Conservation (phyloP, 2,797 vertebrate species). For the Allochrocebus solatus region DNA sequence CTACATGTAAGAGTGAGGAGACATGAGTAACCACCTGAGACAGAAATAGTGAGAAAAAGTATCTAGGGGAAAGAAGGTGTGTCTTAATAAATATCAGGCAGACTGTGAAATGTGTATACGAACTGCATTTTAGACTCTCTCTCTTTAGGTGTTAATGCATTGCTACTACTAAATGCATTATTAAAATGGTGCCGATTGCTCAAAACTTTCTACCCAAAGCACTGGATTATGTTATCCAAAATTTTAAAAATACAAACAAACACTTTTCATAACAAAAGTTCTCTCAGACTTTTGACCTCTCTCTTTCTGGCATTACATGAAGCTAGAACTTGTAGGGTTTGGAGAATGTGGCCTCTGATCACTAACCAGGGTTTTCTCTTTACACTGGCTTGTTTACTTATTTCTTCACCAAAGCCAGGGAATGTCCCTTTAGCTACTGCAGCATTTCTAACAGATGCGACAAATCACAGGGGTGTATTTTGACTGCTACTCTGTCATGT, state of each 20-base stretch:
- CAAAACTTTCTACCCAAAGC: constrained; percentile 3
- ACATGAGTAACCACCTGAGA: not conserved
- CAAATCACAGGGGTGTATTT: constrained; percentile 63
- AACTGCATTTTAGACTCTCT: not conserved
- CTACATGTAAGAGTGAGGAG: not conserved
- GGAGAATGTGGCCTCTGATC: constrained; percentile 18
- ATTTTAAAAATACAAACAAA: constrained; percentile 45
- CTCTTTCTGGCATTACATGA: constrained; percentile 51
- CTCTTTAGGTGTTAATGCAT: not conserved
- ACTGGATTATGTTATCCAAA: constrained; percentile 3
- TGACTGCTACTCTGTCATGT: constrained; percentile 58
- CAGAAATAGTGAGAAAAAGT: not conserved
- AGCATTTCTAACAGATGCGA: constrained; percentile 69
- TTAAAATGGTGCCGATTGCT: not conserved
- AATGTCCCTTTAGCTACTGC: constrained; percentile 7
- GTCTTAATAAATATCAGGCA: not conserved
- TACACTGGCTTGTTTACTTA: constrained; percentile 54
- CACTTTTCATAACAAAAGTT: constrained; percentile 29
- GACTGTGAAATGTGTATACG: not conserved
- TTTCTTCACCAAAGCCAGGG: constrained; percentile 61
- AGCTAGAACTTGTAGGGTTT: constrained; percentile 30
- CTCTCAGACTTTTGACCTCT: constrained; percentile 30
- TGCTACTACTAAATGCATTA: not conserved
- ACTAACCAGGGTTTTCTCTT: constrained; percentile 21
- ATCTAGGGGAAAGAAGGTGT: not conserved